Base-by-base conservation (phyloP, 2,888 invertebrate species). In the Phymatocera aterrima region DNA sequence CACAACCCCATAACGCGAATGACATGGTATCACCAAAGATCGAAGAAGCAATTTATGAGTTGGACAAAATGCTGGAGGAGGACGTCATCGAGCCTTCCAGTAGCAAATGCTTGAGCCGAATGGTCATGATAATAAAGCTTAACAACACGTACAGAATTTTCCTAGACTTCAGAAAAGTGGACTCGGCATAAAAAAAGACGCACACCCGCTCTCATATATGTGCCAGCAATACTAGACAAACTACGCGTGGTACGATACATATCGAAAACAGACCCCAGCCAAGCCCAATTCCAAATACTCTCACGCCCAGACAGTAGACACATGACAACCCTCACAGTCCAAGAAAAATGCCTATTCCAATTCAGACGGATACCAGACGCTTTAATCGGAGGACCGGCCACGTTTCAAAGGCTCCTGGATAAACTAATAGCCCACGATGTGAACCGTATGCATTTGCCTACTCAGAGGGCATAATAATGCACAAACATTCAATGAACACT, bases 271-370 rank as follows among this genome's bases (percentile, higher is more conserved):
- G 80, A 81, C 77, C 12, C 78, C 51, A 37, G 80, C 75, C 34
- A 82, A 10, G 72, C 72, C 6, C 51, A 72, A 2, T 72, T 72
- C 18, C 72, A 84, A 77, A 78, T 85, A 1, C 72, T 78, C 0
- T 72, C 84, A 24, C 64, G 48, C 0, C 37, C 65, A 10, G 78
- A 80, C 5, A 83, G 84, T 40, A 77, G 78, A 72, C 80, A 79
- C 1, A 80, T 84, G 3, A 86, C 86, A 28, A 86, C 86, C 3
- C 86, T 86, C 68, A 84, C 84, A 46, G 84, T 85, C 1, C 84
- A 85, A 0, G 83, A 82, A 5, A 64, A 82, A 60, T 86, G 85
- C 6, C 79, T 86, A 1, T 87, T 81, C 70, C 83, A 87, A 1
- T 87, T 88, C 68, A 81, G 60, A 10, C 28, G 51, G 10, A 72